Evolutionary conservation across 2,888 invertebrate species (phyloP).

Genomic region (Amphipoea oculea): DNA sequence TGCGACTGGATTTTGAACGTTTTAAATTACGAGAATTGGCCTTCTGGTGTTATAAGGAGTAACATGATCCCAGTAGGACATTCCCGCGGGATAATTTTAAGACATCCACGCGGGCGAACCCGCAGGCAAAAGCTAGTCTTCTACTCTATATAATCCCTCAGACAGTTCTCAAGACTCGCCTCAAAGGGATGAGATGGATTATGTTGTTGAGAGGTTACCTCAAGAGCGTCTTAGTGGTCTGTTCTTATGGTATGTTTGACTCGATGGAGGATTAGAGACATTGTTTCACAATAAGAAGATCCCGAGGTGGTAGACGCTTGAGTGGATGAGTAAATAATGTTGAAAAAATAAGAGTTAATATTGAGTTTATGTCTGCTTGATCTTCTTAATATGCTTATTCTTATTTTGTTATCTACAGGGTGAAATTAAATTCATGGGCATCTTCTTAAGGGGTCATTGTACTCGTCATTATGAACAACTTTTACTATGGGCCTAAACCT

Average conservation of each 20-base stretch:
- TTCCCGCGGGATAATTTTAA: not conserved
- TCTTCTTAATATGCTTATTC: not conserved
- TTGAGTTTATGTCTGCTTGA: not conserved
- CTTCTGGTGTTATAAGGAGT: too few relatives aligned
- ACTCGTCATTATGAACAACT: too few relatives aligned
- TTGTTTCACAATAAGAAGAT: conserved; percentile 1
- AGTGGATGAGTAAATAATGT: too few relatives aligned
- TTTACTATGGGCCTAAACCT: too few relatives aligned
- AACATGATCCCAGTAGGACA: too few relatives aligned
- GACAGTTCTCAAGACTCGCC: conserved; percentile 1
- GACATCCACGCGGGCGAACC: not conserved
- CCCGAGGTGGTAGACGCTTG: not conserved
- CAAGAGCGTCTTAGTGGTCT: conserved; percentile 3
- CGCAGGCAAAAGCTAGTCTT: not conserved
- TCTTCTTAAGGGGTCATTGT: too few relatives aligned
- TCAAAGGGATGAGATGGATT: conserved; percentile 37
- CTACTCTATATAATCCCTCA: conserved; percentile 29
- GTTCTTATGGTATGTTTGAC: not conserved
- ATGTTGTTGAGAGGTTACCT: conserved; percentile 35
- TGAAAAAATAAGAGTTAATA: not conserved
- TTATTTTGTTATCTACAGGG: not conserved
- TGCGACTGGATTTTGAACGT: too few relatives aligned
- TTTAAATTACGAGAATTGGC: too few relatives aligned
- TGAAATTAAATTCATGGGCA: too few relatives aligned
- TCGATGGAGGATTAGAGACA: conserved; percentile 16